Conservation (phyloP, 2,113 vertebrate genomes). For the Oxyruncus cristatus region DNA sequence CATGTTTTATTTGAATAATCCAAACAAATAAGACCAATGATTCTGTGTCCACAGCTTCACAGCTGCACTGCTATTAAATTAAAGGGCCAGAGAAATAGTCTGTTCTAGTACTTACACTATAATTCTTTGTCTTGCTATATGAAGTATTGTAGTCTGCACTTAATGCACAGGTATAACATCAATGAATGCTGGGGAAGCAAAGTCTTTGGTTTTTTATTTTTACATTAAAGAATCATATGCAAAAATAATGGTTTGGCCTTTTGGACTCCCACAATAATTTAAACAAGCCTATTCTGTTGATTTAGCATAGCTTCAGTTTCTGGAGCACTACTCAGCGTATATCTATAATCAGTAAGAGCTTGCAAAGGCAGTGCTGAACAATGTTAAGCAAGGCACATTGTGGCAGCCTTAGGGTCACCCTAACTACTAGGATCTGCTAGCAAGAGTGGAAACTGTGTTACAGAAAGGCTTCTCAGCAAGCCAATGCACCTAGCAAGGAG, state of each 20-base stretch:
- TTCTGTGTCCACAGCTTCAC: not conserved
- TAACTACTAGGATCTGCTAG: not conserved
- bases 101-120: not conserved
- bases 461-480: not conserved
- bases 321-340: not conserved
- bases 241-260: conserved; percentile 42
- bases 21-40: conserved; percentile 2
- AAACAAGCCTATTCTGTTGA: not conserved
- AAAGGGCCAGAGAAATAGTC: not conserved
- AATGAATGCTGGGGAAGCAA: not conserved
- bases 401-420: not conserved
- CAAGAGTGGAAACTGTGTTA: not conserved
- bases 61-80: not conserved
- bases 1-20: not conserved
- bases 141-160: not conserved
- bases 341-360: not conserved
- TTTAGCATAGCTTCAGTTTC: not conserved
- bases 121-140: conserved; percentile 7
- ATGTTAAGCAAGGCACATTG: fast-evolving
- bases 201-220: conserved; percentile 20
- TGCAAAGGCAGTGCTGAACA: not conserved
- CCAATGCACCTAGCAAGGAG: not conserved
- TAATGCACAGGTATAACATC: conserved; percentile 19
- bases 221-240: conserved; percentile 27
- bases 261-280: conserved; percentile 17